Conservation (phyloP, 2,113 vertebrate genomes). For the Struthio camelus region DNA sequence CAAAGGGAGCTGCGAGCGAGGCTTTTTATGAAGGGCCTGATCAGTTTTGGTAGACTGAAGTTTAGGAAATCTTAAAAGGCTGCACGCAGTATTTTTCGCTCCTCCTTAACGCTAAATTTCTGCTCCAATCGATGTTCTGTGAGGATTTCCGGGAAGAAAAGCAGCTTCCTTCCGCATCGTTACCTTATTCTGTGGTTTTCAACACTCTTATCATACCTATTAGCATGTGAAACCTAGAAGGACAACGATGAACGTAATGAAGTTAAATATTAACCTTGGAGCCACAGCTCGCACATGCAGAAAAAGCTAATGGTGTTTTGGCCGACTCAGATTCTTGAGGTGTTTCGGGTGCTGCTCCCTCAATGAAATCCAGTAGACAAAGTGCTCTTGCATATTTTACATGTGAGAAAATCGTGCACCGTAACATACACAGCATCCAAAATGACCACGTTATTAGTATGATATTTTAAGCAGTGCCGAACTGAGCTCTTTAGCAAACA, state of each 20-base stretch:
- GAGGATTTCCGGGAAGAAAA: neutral
- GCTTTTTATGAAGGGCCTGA: neutral
- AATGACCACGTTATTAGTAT: neutral
- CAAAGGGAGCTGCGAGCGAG: neutral
- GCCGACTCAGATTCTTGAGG: neutral
- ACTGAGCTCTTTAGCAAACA: neutral
- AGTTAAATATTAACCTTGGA: neutral
- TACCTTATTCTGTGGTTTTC: neutral
- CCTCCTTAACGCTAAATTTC: neutral
- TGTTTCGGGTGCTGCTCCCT: neutral
- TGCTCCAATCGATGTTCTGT: neutral
- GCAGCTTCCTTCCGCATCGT: neutral
- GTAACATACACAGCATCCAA: neutral
- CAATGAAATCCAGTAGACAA: neutral
- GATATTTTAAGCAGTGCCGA: neutral
- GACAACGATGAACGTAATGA: neutral
- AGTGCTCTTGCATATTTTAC: neutral
- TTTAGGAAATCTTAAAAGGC: neutral
- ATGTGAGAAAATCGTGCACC: neutral
- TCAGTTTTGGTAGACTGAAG: neutral
- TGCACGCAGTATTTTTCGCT: neutral
- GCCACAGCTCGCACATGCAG: neutral
- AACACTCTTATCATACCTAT: neutral
- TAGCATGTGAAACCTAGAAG: neutral
- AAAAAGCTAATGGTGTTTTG: neutral